Percentiles rank a stretch among this genome's conserved stretches.
phyloP scores from a whole-genome alignment of 2,797 vertebrate species.

The Tauraco hartlaubi region DNA sequence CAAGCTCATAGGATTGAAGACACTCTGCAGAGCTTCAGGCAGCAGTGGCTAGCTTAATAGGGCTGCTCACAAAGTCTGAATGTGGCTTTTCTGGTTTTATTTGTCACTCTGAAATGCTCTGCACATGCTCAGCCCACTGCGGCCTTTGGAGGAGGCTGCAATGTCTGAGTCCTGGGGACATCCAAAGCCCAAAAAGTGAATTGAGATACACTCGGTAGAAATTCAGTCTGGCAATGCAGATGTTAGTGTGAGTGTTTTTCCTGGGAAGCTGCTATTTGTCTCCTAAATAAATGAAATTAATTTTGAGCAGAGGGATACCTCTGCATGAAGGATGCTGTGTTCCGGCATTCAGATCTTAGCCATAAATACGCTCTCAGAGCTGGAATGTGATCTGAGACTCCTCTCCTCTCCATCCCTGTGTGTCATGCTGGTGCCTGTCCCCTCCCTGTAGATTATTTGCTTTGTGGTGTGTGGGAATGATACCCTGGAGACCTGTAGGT shows the following conservation, averaged over 20 bases:
- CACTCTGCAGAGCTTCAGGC: not conserved
- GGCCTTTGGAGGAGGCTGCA: not conserved
- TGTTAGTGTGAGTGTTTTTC: not conserved
- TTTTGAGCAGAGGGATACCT: not conserved
- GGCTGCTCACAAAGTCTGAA: not conserved
- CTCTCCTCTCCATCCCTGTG: not conserved
- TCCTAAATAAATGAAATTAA: not conserved
- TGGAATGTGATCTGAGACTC: not conserved
- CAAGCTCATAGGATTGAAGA: not conserved
- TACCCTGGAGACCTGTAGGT: not conserved
- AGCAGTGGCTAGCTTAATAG: not conserved
- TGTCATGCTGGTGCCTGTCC: not conserved
- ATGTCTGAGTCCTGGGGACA: fast-evolving
- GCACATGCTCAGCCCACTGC: not conserved
- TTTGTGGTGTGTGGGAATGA: not conserved
- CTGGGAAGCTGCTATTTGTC: not conserved
- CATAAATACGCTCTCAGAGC: fast-evolving
- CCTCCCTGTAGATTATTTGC: not conserved
- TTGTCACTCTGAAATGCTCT: not conserved
- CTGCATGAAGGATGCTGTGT: not conserved
- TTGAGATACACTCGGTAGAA: not conserved
- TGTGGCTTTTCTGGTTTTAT: not conserved
- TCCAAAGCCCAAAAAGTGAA: not conserved
- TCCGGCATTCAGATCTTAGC: not conserved
- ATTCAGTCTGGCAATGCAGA: not conserved